phyloP scores from a whole-genome alignment of 2,797 vertebrate genomes.

The Mionectes olivaceus region DNA sequence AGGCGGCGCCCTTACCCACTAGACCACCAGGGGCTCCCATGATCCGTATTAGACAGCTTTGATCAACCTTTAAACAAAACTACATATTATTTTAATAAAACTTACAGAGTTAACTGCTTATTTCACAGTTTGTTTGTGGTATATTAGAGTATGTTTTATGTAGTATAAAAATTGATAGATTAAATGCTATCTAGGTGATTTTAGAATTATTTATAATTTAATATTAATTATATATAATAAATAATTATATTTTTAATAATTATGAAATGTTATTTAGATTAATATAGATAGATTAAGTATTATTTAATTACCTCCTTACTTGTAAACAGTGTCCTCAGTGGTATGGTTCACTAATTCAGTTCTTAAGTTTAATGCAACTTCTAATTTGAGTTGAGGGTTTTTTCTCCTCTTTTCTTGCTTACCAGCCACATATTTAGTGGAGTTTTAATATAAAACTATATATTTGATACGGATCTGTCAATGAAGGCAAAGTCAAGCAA shows the following conservation, averaged over 20 bases:
- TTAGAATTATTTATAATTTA: not conserved
- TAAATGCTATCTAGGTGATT: not conserved
- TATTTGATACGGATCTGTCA: not conserved
- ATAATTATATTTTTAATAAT: not conserved
- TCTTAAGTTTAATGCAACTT: not conserved
- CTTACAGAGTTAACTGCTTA: not conserved
- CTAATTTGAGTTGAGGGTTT: not conserved
- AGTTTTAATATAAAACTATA: not conserved
- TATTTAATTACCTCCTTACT: not conserved
- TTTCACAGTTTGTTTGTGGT: not conserved
- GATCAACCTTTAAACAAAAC: not conserved
- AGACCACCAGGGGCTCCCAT: too few species aligned
- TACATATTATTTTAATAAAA: not conserved
- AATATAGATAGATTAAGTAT: not conserved
- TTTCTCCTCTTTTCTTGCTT: not conserved
- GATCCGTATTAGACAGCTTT: conserved; percentile 1
- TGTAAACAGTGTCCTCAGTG: not conserved
- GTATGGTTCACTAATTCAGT: not conserved
- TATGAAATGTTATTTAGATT: not conserved
- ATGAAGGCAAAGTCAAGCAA: not conserved
- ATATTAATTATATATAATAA: not conserved
- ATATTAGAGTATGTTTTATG: not conserved
- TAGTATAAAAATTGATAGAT: not conserved
- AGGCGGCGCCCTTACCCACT: too few species aligned
- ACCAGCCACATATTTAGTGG: not conserved